Conservation (phyloP, 1,140 invertebrate genomes). For the Drosophila serrata region DNA sequence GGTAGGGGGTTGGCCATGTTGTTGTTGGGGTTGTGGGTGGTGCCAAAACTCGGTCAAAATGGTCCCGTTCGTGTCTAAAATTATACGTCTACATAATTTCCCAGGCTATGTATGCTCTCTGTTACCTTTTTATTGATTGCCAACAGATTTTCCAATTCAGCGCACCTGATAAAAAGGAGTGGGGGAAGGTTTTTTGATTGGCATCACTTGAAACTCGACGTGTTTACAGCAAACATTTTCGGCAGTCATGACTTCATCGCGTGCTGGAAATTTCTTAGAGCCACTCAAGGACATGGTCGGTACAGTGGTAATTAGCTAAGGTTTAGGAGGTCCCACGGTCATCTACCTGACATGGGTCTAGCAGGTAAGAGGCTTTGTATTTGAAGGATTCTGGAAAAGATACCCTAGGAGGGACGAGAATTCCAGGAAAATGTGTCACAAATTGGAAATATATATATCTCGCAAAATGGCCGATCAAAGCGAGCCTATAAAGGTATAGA, state of each 20-base stretch:
- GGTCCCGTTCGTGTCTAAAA: slow-evolving; percentile 70
- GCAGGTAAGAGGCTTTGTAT: slow-evolving; percentile 43
- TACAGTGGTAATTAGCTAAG: slow-evolving; percentile 43
- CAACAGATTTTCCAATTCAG: slow-evolving; percentile 50
- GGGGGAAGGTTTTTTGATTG: slow-evolving; percentile 23
- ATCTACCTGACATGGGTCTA: slow-evolving; percentile 37
- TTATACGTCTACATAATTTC: slow-evolving; percentile 67
- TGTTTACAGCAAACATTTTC: slow-evolving; percentile 36
- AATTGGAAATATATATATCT: slow-evolving; percentile 37
- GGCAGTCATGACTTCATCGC: slow-evolving; percentile 37
- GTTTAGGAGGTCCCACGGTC: slow-evolving; percentile 24
- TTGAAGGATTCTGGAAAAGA: slow-evolving; percentile 20
- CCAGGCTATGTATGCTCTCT: slow-evolving; percentile 46
- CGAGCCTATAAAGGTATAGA: slow-evolving; percentile 50
- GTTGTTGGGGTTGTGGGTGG: slow-evolving; percentile 14
- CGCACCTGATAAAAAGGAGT: slow-evolving; percentile 19
- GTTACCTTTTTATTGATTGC: slow-evolving; percentile 69
- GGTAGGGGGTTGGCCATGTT: background rate
- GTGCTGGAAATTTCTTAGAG: slow-evolving; percentile 41
- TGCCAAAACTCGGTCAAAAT: slow-evolving; percentile 71
- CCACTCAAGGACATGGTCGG: slow-evolving; percentile 41
- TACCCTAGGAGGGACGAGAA: slow-evolving; percentile 1
- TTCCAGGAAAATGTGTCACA: slow-evolving; percentile 59
- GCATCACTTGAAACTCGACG: slow-evolving; percentile 31
- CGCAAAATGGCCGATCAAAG: slow-evolving; percentile 37